These are phyloP conservation scores for Stylophora pistillata DNA, from an alignment of 64 coral and sea anemone genomes.

Conservation along the genomic window DNA sequence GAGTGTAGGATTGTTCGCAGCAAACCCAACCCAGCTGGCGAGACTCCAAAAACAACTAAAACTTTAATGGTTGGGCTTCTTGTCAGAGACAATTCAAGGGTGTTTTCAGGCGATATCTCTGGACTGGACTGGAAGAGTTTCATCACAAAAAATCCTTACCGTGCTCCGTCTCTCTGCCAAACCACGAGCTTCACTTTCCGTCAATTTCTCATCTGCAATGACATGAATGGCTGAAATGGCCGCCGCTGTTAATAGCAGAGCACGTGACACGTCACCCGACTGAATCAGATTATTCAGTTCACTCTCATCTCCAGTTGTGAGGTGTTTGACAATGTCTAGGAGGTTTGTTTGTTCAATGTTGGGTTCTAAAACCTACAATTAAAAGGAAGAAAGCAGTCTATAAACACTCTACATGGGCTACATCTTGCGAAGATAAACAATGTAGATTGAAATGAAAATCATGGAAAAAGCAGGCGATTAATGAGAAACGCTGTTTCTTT, in stretches of 20 bases:
- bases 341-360: background rate
- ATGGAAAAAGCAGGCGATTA: too few species aligned
- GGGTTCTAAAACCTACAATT: constrained; percentile 4
- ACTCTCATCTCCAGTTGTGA: constrained; percentile 12
- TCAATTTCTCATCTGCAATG: background rate
- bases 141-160: background rate
- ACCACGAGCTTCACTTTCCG: background rate
- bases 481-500: background rate
- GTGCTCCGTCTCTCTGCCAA: background rate
- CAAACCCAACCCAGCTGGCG: too few species aligned
- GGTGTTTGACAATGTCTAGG: background rate
- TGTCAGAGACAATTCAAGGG: too few species aligned
- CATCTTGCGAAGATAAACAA: too few species aligned
- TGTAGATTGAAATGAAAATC: too few species aligned
- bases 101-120: too few species aligned
- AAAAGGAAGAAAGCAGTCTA: background rate
- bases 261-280: constrained; percentile 27
- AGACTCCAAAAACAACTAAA: too few species aligned
- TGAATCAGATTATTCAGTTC: constrained; percentile 17
- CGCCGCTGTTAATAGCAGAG: background rate
- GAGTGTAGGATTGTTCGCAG: too few species aligned
- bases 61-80: too few species aligned
- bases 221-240: constrained; percentile 6
- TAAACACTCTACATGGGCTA: too few species aligned
- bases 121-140: too few species aligned